A percentile compares a stretch with the other conserved stretches of the same genome.
These are phyloP conservation scores for Tolmerus cingulatus DNA, from an alignment of 2,888 invertebrate genomes.

Conservation along the genomic window DNA sequence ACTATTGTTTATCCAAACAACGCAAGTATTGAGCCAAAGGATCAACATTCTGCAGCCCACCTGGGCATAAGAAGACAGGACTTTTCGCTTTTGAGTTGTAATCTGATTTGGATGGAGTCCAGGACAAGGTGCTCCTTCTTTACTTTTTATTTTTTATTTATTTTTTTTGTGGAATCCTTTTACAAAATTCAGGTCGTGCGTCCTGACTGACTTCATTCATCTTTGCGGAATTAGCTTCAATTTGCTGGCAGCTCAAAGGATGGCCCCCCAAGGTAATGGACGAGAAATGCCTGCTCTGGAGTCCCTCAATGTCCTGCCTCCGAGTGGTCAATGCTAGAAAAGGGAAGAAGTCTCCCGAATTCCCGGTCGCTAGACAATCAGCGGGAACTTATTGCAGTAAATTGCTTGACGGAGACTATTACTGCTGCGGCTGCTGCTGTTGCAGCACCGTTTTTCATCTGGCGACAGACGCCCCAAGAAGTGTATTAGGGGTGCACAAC, in stretches of 20 bases:
- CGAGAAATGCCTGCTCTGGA: neutral
- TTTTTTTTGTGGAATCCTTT: neutral
- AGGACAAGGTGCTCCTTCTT: neutral
- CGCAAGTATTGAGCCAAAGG: neutral
- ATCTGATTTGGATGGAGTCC: neutral
- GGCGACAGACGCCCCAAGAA: neutral
- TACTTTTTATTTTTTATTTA: neutral
- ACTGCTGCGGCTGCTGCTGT: neutral
- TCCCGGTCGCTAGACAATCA: neutral
- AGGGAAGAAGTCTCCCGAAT: neutral
- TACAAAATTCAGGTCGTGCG: neutral
- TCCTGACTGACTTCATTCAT: neutral
- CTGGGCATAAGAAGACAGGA: neutral
- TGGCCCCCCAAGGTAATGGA: neutral
- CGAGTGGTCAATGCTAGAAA: neutral
- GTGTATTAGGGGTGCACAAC: neutral
- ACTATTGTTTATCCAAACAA: neutral
- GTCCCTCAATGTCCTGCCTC: neutral
- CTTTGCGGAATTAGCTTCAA: constrained; percentile 12
- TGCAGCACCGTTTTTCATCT: neutral
- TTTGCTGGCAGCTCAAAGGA: constrained; percentile 14
- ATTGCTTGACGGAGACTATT: neutral
- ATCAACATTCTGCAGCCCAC: neutral
- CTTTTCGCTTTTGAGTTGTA: neutral
- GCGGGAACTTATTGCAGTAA: constrained; percentile 7